Percentiles rank a stretch among this genome's conserved stretches.
Conservation (phyloP, 2,888 invertebrate species). For the Endomychus coccineus region DNA sequence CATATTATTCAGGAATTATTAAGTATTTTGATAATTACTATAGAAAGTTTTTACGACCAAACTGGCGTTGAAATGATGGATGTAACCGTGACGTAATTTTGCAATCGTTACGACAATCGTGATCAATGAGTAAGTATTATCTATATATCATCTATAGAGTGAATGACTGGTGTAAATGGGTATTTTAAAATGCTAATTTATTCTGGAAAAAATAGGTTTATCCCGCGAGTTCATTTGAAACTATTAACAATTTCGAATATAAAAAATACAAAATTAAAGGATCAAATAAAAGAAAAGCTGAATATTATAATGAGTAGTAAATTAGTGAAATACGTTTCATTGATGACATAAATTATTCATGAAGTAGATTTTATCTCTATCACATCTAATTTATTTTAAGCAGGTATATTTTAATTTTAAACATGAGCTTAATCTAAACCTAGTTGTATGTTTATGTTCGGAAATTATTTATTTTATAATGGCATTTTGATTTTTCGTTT, state of each 20-base stretch:
- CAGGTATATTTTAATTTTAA: constrained; percentile 14
- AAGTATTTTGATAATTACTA: too few relatives aligned
- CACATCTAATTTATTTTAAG: constrained; percentile 23
- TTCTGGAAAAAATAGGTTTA: not conserved
- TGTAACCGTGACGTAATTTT: too few relatives aligned
- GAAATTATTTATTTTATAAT: not conserved
- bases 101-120: too few relatives aligned
- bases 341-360: constrained; percentile 25
- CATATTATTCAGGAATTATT: too few relatives aligned
- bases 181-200: too few relatives aligned
- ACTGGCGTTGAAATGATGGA: too few relatives aligned
- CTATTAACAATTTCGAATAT: not conserved
- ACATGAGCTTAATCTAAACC: constrained; percentile 1
- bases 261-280: not conserved
- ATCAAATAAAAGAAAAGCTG: not conserved
- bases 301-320: not conserved
- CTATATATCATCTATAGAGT: too few relatives aligned
- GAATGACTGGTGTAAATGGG: too few relatives aligned
- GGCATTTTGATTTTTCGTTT: too few relatives aligned
- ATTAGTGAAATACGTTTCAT: constrained; percentile 18
- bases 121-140: too few relatives aligned
- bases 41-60: too few relatives aligned
- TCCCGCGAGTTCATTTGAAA: not conserved
- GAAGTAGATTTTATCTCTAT: constrained; percentile 18
- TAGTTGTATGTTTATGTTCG: constrained; percentile 1